phyloP scores from a whole-genome alignment of 2,113 vertebrate genomes.

The Periophthalmodon schlosseri region DNA sequence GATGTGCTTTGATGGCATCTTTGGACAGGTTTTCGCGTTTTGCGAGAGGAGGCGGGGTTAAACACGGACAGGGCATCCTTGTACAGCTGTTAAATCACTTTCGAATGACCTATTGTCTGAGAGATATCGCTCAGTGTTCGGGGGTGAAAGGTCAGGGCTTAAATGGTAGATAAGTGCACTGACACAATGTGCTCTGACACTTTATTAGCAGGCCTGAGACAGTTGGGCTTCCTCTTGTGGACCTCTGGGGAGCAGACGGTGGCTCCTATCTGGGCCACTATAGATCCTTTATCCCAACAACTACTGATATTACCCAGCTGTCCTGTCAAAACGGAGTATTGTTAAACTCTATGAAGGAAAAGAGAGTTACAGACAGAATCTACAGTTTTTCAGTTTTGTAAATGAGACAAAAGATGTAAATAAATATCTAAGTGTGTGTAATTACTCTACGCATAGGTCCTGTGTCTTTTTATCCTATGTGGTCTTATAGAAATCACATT shows the following conservation, averaged over 20 bases:
- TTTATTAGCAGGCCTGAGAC: constrained; percentile 79
- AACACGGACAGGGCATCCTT: constrained; percentile 56
- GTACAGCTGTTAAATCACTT: constrained; percentile 65
- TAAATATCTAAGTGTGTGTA: too few species aligned
- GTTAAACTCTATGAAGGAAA: constrained; percentile 17
- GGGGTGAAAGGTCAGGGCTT: constrained; percentile 77
- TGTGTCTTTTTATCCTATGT: too few species aligned
- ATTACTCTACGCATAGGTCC: too few species aligned
- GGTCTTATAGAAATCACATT: too few species aligned
- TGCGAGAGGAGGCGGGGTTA: constrained; percentile 50
- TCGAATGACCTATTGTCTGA: constrained; percentile 69
- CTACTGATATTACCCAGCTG: constrained; percentile 66
- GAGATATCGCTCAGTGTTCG: constrained; percentile 57
- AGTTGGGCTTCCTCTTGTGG: constrained; percentile 61
- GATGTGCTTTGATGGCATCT: constrained; percentile 20
- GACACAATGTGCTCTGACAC: constrained; percentile 83
- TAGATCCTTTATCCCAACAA: constrained; percentile 59
- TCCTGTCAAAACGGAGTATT: constrained; percentile 39
- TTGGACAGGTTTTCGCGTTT: constrained; percentile 20
- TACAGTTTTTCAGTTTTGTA: too few species aligned
- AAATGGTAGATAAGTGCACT: constrained; percentile 79
- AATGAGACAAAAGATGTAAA: too few species aligned
- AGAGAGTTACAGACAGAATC: neutral
- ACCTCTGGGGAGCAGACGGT: constrained; percentile 67
- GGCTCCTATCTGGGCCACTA: constrained; percentile 62